A percentile compares a stretch with the other conserved stretches of the same genome.
Conservation (phyloP, 1,140 invertebrate genomes). For the Drosophila kohkoa region DNA sequence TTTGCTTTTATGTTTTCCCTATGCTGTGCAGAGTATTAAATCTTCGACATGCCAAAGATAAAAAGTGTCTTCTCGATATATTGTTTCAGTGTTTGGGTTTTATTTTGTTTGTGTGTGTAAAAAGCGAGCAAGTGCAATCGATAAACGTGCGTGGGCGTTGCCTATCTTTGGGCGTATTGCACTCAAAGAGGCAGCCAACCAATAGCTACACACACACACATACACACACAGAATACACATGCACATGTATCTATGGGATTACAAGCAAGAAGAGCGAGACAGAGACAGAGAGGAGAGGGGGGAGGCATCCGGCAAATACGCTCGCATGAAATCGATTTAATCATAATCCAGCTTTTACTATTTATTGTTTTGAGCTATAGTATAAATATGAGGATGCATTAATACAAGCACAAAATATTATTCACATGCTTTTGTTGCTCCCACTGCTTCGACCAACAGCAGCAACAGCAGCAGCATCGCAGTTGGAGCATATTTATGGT, state of each 20-base stretch:
- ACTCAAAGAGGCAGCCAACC: constrained; percentile 45
- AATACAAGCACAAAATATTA: constrained; percentile 81
- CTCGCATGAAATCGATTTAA: constrained; percentile 80
- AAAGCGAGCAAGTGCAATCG: constrained; percentile 49
- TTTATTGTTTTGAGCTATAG: constrained; percentile 83
- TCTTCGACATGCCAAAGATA: background rate
- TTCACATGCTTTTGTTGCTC: constrained; percentile 48
- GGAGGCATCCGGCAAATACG: constrained; percentile 49
- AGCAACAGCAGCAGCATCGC: constrained; percentile 25
- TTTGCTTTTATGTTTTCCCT: background rate
- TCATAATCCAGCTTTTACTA: constrained; percentile 83
- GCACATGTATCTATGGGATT: constrained; percentile 30
- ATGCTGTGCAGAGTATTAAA: background rate
- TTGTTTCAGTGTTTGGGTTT: constrained; percentile 22
- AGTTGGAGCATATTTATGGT: constrained; percentile 76
- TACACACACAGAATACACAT: constrained; percentile 19
- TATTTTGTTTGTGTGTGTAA: constrained; percentile 36
- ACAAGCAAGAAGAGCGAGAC: constrained; percentile 31
- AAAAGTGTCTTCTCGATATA: background rate
- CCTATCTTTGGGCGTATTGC: constrained; percentile 66
- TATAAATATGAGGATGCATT: constrained; percentile 81
- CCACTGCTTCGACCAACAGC: constrained; percentile 7
- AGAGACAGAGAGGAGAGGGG: background rate
- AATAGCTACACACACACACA: constrained; percentile 15
- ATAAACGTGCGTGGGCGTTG: constrained; percentile 71